Evolutionary conservation across 2,888 invertebrate species (phyloP).

Genomic region (Rhingia campestris): DNA sequence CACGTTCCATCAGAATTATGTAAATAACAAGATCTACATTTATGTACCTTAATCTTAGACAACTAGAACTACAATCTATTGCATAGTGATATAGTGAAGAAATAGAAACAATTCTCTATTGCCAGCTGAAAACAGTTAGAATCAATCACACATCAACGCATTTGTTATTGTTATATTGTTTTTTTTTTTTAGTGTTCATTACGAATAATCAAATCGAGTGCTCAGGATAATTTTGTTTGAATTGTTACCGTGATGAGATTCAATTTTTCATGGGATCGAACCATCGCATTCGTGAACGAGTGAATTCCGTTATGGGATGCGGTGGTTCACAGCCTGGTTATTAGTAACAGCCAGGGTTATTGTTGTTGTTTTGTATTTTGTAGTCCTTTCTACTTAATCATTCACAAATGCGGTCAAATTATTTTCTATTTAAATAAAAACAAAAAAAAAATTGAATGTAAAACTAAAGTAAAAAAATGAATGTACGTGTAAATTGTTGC

Average conservation of each 20-base stretch:
- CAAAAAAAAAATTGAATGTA: constrained; percentile 34
- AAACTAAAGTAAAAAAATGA: constrained; percentile 16
- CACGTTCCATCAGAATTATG: constrained; percentile 61
- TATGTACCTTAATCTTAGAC: constrained; percentile 65
- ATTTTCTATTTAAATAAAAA: constrained; percentile 55
- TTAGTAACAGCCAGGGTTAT: too few species aligned
- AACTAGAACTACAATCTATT: constrained; percentile 51
- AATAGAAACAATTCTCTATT: constrained; percentile 14
- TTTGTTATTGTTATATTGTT: constrained; percentile 26
- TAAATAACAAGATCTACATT: constrained; percentile 66
- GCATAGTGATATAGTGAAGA: constrained; percentile 34
- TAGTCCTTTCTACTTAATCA: constrained; percentile 10
- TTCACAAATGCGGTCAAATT: constrained; percentile 60
- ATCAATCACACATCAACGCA: constrained; percentile 36
- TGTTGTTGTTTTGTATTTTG: too few species aligned
- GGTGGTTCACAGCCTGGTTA: too few species aligned
- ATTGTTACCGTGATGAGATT: too few species aligned
- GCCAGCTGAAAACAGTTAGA: constrained; percentile 1
- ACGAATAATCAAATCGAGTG: too few species aligned
- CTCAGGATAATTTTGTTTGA: too few species aligned
- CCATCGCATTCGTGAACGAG: too few species aligned
- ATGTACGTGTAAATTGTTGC: constrained; percentile 43
- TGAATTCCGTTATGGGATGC: too few species aligned
- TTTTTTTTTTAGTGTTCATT: constrained; percentile 43
- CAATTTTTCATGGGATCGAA: too few species aligned